A percentile compares a stretch with the other conserved stretches of the same genome.
These are phyloP conservation scores for Drosophila koepferae DNA, from an alignment of 2,888 invertebrate species.

Conservation along the genomic window DNA sequence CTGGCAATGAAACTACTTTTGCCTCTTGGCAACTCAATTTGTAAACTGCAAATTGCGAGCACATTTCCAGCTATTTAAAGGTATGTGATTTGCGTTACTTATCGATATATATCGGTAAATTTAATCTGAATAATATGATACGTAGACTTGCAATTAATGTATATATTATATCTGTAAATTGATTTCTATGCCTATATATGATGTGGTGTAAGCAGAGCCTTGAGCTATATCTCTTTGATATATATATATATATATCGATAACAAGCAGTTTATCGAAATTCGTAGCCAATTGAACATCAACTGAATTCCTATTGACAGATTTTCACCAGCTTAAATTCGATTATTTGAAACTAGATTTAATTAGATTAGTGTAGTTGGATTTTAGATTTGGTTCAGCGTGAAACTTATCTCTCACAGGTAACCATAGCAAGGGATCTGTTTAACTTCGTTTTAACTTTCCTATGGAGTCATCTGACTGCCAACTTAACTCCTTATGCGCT, in stretches of 20 bases:
- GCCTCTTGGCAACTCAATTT: not conserved
- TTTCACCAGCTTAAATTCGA: not conserved
- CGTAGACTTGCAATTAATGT: too few relatives aligned
- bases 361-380: not conserved
- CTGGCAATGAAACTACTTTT: not conserved
- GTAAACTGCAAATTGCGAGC: not conserved
- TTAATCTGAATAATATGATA: too few relatives aligned
- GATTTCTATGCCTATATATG: not conserved
- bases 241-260: not conserved
- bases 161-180: not conserved
- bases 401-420: not conserved
- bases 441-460: conserved; percentile 9
- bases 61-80: not conserved
- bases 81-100: not conserved
- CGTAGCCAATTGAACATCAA: not conserved
- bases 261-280: not conserved
- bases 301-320: not conserved
- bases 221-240: not conserved
- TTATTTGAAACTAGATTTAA: not conserved
- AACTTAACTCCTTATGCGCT: conserved; percentile 3
- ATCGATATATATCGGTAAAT: not conserved
- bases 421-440: not conserved
- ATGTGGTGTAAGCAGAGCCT: not conserved
- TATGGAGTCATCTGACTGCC: not conserved
- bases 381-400: not conserved